Base-by-base conservation (phyloP, 1,140 invertebrate species). In the Sycobia sp. region DNA sequence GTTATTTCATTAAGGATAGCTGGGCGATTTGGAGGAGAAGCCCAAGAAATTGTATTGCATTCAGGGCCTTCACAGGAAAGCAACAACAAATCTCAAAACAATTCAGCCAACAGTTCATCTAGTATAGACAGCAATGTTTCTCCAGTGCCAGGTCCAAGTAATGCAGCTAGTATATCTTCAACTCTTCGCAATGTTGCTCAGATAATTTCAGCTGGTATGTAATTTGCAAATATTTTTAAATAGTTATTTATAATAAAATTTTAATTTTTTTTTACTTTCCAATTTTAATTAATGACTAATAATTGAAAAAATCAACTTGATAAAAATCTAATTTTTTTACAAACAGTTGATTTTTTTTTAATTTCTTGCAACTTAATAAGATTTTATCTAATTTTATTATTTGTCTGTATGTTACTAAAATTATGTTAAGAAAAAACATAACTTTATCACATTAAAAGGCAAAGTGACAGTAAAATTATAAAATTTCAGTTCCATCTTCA, bases 1-100 rank as follows among this genome's bases (percentile, higher is more conserved):
- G 84, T 89, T 47, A 94, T 97, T 79, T 95, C 93, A 43, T 84
- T 97, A 70, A 91, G 93, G 71, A 86, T 96, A 79, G 92, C 90
- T 69, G 85, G 88, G 55, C 83, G 86, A 55, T 89, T 86, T 77
- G 86, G 89, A 73, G 88, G 87, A 72, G 86, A 89, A 70, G 82
- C 87, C 57, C 90, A 91, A 76, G 90, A 94, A 79, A 87, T 94
- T 66, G 86, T 92, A 67, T 83, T 93, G 71, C 83, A 81, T 70
- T 85, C 86, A 70, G 84, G 85, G 73, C 82, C 74, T 73, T 82
- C 74, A 72, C 82, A 78, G 75, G 77, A 78, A 49, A 73, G 71
- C 64, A 71, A 71, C 65, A 75, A 62, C 71, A 80, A 80, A 71
- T 72, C 76, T 47, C 73, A 78, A 71, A 73, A 58, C 46, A 76